These are phyloP conservation scores for Oryzaephilus surinamensis DNA, from an alignment of 1,140 invertebrate genomes.

Conservation along the genomic window DNA sequence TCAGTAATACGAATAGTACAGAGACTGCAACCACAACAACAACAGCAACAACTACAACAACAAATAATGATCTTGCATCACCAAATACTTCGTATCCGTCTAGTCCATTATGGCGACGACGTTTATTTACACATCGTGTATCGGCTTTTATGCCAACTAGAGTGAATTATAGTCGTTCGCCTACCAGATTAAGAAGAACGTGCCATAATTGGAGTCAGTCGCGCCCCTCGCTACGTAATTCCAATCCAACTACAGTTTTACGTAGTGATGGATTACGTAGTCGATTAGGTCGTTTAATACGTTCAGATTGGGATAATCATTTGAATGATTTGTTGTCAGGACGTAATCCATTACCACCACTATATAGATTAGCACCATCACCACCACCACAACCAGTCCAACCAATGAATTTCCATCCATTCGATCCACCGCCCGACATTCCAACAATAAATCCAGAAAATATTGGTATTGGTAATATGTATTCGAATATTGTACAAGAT, in stretches of 20 bases:
- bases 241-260: no score
- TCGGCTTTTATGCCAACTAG: constrained; percentile 30
- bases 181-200: constrained; percentile 7
- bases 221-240: no score
- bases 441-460: constrained; percentile 6
- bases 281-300: no score
- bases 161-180: constrained; percentile 17
- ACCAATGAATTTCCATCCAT: no score
- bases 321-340: no score
- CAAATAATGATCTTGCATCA: neutral
- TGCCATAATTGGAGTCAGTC: no score
- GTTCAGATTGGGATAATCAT: no score
- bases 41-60: neutral
- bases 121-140: constrained; percentile 24
- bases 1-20: no score
- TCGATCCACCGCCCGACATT: constrained; percentile 21
- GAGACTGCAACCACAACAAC: constrained; percentile 5
- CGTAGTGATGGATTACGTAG: no score
- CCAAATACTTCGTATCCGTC: neutral
- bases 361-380: neutral
- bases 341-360: no score
- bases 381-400: constrained; percentile 2
- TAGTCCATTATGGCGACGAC: no score
- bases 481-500: constrained; percentile 32
- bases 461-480: constrained; percentile 25